Evolutionary conservation across 2,888 invertebrate species (phyloP).

Genomic region (Dyspetes luteomarginatus): DNA sequence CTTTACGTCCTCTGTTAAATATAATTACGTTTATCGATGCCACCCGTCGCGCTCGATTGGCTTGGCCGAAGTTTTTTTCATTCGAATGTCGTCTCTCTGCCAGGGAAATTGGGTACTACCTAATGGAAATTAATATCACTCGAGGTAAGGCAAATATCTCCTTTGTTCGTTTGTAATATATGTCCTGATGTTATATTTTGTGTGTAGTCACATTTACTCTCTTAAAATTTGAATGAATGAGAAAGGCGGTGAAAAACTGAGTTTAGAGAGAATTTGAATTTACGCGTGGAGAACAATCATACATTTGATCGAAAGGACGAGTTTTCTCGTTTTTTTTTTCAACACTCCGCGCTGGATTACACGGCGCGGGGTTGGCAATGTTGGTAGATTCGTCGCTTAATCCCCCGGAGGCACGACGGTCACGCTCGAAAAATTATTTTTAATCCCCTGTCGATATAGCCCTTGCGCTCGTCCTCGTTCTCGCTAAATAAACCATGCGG

Average conservation of each 20-base stretch:
- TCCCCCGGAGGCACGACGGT: conserved; percentile 78
- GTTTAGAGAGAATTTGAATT: not conserved
- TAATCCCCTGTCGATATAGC: conserved; percentile 77
- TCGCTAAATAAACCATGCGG: conserved; percentile 80
- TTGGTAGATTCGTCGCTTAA: conserved; percentile 70
- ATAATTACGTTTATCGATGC: conserved; percentile 78
- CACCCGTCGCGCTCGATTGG: conserved; percentile 57
- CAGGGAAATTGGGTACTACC: conserved; percentile 77
- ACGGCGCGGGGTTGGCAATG: conserved; percentile 22
- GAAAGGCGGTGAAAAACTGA: not conserved
- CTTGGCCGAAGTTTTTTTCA: conserved; percentile 68
- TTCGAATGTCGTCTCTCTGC: not conserved
- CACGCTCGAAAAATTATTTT: conserved; percentile 82
- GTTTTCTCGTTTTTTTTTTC: conserved; percentile 31
- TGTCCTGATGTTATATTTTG: not conserved
- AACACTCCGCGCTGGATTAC: not conserved
- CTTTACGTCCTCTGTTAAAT: conserved; percentile 77
- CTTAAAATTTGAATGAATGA: not conserved
- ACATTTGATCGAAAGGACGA: conserved; percentile 12
- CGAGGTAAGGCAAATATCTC: conserved; percentile 31
- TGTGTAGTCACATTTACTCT: not conserved
- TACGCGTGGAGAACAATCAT: not conserved
- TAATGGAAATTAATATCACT: conserved; percentile 78
- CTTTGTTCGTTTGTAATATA: not conserved
- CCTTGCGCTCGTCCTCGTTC: conserved; percentile 68